Percentiles rank a stretch among this genome's conserved stretches.
Evolutionary conservation across 2,888 invertebrate genomes (phyloP).

Genomic region (Leptinotarsa peninsularis): DNA sequence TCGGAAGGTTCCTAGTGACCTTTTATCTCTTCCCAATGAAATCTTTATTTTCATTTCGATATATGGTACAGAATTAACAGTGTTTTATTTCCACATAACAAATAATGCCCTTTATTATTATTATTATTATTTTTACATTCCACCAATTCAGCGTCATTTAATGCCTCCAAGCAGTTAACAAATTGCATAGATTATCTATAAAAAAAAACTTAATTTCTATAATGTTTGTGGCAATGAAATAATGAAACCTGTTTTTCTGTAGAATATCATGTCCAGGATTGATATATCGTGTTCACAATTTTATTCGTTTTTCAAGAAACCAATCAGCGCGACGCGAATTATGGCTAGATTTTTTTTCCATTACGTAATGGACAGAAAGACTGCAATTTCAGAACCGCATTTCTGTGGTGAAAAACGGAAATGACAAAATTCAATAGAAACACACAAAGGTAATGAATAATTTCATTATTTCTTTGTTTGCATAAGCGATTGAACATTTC

Average conservation of each 20-base stretch:
- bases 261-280: neutral
- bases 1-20: no score
- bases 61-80: no score
- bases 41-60: no score
- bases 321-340: neutral
- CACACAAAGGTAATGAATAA: neutral
- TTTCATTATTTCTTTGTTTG: neutral
- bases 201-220: neutral
- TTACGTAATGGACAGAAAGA: neutral
- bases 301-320: neutral
- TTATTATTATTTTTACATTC: no score
- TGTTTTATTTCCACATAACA: no score
- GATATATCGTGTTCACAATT: neutral
- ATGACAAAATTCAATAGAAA: neutral
- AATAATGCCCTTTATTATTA: no score
- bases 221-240: neutral
- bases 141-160: no score
- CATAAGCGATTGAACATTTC: neutral
- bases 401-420: constrained; percentile 8
- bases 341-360: constrained; percentile 5
- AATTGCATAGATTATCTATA: neutral
- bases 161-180: neutral
- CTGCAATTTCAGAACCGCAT: constrained; percentile 9
- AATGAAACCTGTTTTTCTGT: constrained; percentile 7
- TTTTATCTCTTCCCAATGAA: no score